Base-by-base conservation (phyloP, 2,113 vertebrate genomes). In the Eurystomus gularis region DNA sequence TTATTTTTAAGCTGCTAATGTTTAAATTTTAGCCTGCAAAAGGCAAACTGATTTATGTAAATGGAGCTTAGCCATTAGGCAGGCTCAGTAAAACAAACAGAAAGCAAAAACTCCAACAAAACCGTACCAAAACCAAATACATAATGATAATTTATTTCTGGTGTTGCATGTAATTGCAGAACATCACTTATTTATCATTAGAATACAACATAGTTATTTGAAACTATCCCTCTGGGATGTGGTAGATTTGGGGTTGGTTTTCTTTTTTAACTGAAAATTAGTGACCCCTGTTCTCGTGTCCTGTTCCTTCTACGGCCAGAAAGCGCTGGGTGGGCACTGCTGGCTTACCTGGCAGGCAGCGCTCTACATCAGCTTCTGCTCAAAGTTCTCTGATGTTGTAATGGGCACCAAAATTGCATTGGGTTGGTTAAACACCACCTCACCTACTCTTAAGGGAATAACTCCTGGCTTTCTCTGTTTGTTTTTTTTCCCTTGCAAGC, bases 321-420 rank as follows among this genome's bases (percentile, higher is more conserved):
- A 65, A 28, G 48, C 0, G 23, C 31, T 17, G 11, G 79, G 11
- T 42, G 57, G 57, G 28, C 55, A 7, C 3, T 20, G 49, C 2
- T 9, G 66, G 18, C 23, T n/a, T 4, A 10, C 23, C 19, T 18
- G 64, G 88, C 37, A 18, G 54, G 73, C 77, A 70, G 81, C 7
- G 1, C 61, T 48, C 55, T 5, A 2, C 3, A 1, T 6, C 10
- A 0, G 1, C 10, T 31, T 4, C 0, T 4, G 23, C 33, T 80
- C 68, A 7, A 3, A 7, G 51, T 6, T 58, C 37, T 39, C 28
- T 6, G 7, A 7, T 7, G 44, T 2, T 40, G 21, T 4, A 7
- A 5, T 1, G 17, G 65, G 37, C 40, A n/a, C 69, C 39, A 4
- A 1, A 28, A 6, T 1, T 7, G 48, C 12, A 4, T 2, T 35